A percentile compares a stretch with the other conserved stretches of the same genome.
Evolutionary conservation across 2,888 invertebrate genomes (phyloP).

Genomic region (Drosophila neonasuta): DNA sequence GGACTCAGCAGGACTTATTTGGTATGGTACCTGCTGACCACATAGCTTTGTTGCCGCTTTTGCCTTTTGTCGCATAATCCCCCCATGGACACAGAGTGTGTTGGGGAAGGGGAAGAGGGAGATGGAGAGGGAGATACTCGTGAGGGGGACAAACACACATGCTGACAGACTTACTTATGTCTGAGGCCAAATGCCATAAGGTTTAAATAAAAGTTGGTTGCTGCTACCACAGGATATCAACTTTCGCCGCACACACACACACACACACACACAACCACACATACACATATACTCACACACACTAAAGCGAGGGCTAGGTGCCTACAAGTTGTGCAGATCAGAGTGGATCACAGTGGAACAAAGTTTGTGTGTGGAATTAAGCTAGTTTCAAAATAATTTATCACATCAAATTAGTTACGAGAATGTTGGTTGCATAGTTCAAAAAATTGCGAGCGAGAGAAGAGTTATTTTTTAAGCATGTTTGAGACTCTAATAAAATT

Average conservation of each 20-base stretch:
- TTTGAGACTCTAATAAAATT: not conserved
- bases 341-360: conserved; percentile 10
- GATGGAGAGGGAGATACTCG: not conserved
- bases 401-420: not conserved
- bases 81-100: conserved; percentile 11
- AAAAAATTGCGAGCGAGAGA: not conserved
- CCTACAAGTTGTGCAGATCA: conserved; percentile 24
- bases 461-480: not conserved
- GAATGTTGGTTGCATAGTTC: not conserved
- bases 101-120: not conserved
- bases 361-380: not conserved
- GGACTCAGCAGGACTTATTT: conserved; percentile 47
- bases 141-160: conserved; percentile 48
- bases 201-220: conserved; percentile 69
- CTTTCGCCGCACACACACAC: conserved; percentile 12
- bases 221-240: conserved; percentile 38
- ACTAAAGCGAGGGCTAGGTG: conserved; percentile 7
- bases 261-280: not conserved
- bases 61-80: conserved; percentile 71
- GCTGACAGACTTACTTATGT: conserved; percentile 72
- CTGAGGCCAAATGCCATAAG: conserved; percentile 69
- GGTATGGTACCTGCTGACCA: conserved; percentile 63
- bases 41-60: conserved; percentile 56
- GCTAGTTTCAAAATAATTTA: conserved; percentile 11
- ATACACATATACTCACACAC: not conserved